Conservation (phyloP, 2,888 invertebrate genomes). For the Tipula unca region DNA sequence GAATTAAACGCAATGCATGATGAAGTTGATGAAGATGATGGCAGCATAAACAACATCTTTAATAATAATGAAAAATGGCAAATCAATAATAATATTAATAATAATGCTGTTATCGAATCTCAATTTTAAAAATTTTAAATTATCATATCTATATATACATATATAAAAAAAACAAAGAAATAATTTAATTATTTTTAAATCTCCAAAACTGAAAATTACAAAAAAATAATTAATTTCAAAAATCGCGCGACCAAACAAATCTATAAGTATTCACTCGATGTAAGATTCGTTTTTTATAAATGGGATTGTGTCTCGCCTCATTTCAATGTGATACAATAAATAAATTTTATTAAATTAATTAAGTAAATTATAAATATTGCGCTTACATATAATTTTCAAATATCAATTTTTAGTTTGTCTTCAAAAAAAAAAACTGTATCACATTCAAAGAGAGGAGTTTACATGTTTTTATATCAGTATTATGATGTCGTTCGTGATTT, state of each 20-base stretch:
- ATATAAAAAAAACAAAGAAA: background rate
- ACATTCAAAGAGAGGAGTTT: slow-evolving; percentile 26
- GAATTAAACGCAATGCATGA: slow-evolving; percentile 8
- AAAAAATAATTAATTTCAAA: background rate
- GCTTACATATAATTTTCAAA: background rate
- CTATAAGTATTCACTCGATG: slow-evolving; percentile 8
- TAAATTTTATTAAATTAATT: background rate
- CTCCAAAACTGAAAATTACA: background rate
- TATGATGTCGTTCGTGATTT: slow-evolving; percentile 27
- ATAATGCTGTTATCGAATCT: background rate
- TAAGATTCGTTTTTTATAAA: slow-evolving; percentile 14
- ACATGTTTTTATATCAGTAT: slow-evolving; percentile 23
- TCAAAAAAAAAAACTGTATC: slow-evolving; percentile 25
- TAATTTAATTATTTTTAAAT: background rate
- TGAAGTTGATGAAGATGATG: background rate
- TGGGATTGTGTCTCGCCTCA: slow-evolving; percentile 14
- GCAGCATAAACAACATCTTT: slow-evolving; percentile 8
- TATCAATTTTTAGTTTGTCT: background rate
- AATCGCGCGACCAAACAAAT: background rate
- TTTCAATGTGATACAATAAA: background rate
- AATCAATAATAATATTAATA: no score
- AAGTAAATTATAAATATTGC: background rate
- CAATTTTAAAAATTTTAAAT: background rate
- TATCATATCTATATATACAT: background rate
- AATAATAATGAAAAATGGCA: background rate